Evolutionary conservation across 2,797 vertebrate genomes (phyloP), one percentile per base, ranked within the genome.

Genomic region (Anas capensis): DNA sequence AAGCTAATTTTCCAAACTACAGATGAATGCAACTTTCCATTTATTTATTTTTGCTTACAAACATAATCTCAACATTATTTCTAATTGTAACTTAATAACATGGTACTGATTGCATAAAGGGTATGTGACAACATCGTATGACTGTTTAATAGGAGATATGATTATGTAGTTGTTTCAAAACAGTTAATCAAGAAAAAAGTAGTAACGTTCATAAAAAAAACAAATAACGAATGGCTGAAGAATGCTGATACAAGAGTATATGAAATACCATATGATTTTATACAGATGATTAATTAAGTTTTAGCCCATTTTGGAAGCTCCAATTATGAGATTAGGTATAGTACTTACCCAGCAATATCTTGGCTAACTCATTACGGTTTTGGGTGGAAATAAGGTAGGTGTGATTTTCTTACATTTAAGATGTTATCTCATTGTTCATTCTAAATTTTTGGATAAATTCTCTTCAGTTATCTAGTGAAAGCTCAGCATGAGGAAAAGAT

Each of bases 41-140:
- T 57, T 88, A 48, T 93, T 91, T 91, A 64, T 95, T 93, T 95
- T 86, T 91, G 89, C 93, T 93, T 90, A 90, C 90, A 94, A 95
- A 90, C 82, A 77, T 91, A 91, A 94, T 91, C 65, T 90, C 94
- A 92, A 58, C 44, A n/a, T 91, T 82, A 88, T 86, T 94, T 88
- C 88, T 93, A 94, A 88, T 84, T 66, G 70, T 92, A 90, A 80
- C 73, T 82, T 93, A 90, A 90, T 93, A 94, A 79, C 70, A 42
- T 72, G 72, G 40, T 91, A 40, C 80, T 92, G 87, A 93, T 91
- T 93, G 61, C 68, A 77, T 82, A 86, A 94, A 83, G 86, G 33
- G n/a, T 81, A 82, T 80, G 24, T 88, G 94, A 88, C 79, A 93
- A 87, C 90, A 93, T 75, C 88, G 36, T 93, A 34, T 76, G 64